Evolutionary conservation across 1,140 invertebrate species (phyloP).

Genomic region (Planococcus citri): DNA sequence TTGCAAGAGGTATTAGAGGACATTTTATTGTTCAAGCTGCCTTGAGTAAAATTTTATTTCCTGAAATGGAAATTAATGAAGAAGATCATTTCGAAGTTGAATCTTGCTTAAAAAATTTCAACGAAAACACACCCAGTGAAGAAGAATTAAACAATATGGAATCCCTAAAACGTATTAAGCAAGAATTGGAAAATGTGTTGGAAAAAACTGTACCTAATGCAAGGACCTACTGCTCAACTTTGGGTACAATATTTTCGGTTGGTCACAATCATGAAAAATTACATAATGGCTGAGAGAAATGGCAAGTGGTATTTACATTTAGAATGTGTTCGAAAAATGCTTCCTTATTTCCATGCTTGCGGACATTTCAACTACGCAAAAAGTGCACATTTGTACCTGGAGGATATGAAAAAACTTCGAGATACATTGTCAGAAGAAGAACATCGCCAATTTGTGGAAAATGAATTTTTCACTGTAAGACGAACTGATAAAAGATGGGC

Average conservation of each 20-base stretch:
- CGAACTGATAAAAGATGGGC: slow-evolving; percentile 35
- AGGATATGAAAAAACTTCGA: slow-evolving; percentile 21
- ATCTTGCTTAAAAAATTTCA: neutral
- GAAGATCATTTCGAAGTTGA: neutral
- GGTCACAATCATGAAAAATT: slow-evolving; percentile 32
- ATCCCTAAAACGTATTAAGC: too few species aligned
- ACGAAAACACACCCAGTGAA: neutral
- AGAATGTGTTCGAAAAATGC: slow-evolving; percentile 32
- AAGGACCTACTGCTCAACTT: slow-evolving; percentile 28
- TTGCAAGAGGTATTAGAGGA: slow-evolving; percentile 32
- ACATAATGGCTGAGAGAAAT: slow-evolving; percentile 33
- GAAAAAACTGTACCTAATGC: slow-evolving; percentile 24
- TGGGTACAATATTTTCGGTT: slow-evolving; percentile 36
- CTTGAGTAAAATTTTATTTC: slow-evolving; percentile 24
- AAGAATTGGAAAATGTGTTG: too few species aligned
- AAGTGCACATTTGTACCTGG: slow-evolving; percentile 22
- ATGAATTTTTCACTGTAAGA: slow-evolving; percentile 34
- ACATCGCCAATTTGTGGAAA: slow-evolving; percentile 29
- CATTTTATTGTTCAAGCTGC: slow-evolving; percentile 32
- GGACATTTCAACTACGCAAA: slow-evolving; percentile 28
- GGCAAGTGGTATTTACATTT: slow-evolving; percentile 33
- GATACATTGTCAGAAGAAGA: slow-evolving; percentile 29
- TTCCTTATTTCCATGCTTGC: slow-evolving; percentile 35
- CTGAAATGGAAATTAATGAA: neutral
- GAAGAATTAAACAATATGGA: too few species aligned